Base-by-base conservation (phyloP, 2,797 vertebrate genomes). In the Lindbergichthys nudifrons region DNA sequence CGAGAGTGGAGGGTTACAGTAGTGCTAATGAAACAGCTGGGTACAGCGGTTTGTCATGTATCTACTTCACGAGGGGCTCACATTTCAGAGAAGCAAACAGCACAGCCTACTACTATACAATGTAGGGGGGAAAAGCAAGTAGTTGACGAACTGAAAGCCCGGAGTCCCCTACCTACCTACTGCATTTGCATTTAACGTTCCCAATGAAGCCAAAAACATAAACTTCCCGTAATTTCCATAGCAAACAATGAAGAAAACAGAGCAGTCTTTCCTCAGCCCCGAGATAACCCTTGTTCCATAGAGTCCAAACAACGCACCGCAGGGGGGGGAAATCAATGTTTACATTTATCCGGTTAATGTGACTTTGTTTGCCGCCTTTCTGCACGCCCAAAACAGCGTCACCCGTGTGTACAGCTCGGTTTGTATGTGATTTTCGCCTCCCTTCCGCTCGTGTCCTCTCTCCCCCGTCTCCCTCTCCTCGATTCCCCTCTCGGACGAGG, bases 381-480 rank as follows among this genome's bases (percentile, higher is more conserved):
- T 82, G 74, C 85, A 70, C 83, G 64, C 50, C 72, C 59, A 46
- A 46, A 80, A 65, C 14, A 60, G 69, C 73, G 58, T 63, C 54
- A 58, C 67, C 63, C 72, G 73, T 56, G 52, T 57, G 6, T 30
- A 5, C 61, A 45, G 79, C 75, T 58, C 16, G 12, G 75, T 69
- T 78, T 75, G 78, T 64, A 76, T 76, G 69, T 68, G 84, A 83
- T 85, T 76, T 48, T 46, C 65, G 77, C 59, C 83, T 86, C 59
- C 65, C 80, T 88, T 88, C 86, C 80, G 77, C 68, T 87, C 82
- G 45, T 67, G 76, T 64, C 73, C 82, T 61, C 66, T 11, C 71
- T 63, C 68, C 36, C 70, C 6, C 71, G 50, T 66, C 70, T 72
- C 79, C 46, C 75, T 78, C 68, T 83, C 70, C 60, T 70, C 67